Conservation (phyloP, 2,113 vertebrate species). For the Felis catus region F.catus_Fca126_mat1.0 CM031420.1:139219001-139219500, state of each 20-base stretch:
- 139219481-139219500: background rate
- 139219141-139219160: background rate
- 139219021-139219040: background rate
- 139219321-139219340: background rate
- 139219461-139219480: background rate
- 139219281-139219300: background rate
- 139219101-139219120: background rate
- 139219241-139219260: background rate
- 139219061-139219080: background rate
- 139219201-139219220: background rate
- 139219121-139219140: background rate
- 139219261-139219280: background rate
- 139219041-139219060: background rate
- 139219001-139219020: conserved; percentile 36
- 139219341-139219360: background rate
- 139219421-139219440: background rate
- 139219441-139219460: background rate
- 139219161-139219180: background rate
- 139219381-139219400: background rate
- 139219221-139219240: background rate
- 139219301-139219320: background rate
- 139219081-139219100: background rate
- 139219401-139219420: background rate
- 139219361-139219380: background rate
- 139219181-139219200: background rate